Conservation (phyloP, 2,888 invertebrate species). For the Mechanitis mazaeus region DNA sequence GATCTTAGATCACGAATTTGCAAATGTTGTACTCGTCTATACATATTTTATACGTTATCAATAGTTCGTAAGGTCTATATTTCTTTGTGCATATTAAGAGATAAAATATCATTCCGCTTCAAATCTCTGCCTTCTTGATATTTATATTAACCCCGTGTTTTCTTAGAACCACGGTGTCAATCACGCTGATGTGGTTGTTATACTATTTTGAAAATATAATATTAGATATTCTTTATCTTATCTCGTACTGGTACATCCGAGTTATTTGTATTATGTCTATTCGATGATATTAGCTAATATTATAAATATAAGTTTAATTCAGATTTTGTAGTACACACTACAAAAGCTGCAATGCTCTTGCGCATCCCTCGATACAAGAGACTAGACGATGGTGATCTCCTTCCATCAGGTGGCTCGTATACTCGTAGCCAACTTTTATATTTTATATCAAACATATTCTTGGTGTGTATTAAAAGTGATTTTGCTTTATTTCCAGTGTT, state of each 20-base stretch:
- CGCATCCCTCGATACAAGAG: too few species aligned
- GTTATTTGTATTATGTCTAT: constrained; percentile 6
- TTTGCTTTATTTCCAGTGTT: neutral
- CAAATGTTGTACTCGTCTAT: constrained; percentile 23
- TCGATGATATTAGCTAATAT: neutral
- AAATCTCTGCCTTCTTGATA: constrained; percentile 29
- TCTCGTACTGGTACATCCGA: constrained; percentile 10
- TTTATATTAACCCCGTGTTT: constrained; percentile 30
- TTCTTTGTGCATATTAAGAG: constrained; percentile 16
- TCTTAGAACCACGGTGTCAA: constrained; percentile 27
- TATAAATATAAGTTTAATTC: too few species aligned
- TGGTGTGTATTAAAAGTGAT: too few species aligned
- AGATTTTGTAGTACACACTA: too few species aligned
- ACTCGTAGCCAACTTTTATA: too few species aligned
- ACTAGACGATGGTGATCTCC: too few species aligned
- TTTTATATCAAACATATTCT: too few species aligned
- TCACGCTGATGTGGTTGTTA: constrained; percentile 16
- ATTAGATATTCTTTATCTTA: constrained; percentile 12
- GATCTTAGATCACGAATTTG: constrained; percentile 35
- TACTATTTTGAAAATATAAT: constrained; percentile 16
- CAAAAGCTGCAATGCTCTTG: too few species aligned
- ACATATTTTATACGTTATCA: constrained; percentile 20
- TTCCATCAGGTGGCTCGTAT: too few species aligned
- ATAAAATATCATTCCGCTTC: constrained; percentile 25
- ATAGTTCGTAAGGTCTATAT: constrained; percentile 16